Evolutionary conservation across 2,113 vertebrate genomes (phyloP).

Genomic region (Leucoraja erinaceus): DNA sequence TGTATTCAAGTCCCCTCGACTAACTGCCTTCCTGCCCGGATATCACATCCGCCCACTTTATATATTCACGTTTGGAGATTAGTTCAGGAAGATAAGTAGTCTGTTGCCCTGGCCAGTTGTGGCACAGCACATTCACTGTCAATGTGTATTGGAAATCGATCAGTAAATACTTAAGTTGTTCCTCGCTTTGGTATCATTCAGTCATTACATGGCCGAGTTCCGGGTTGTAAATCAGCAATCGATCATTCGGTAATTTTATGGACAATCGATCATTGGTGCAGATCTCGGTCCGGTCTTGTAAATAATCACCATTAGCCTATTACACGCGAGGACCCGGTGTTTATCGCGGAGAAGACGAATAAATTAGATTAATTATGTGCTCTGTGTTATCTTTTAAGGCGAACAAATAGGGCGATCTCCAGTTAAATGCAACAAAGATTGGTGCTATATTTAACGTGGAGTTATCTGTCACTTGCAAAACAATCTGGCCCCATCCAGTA

Average conservation of each 20-base stretch:
- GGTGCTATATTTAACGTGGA: neutral
- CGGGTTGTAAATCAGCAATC: neutral
- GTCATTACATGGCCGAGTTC: neutral
- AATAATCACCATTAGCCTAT: neutral
- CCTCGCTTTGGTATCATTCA: neutral
- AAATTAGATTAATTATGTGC: neutral
- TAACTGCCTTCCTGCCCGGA: too few relatives aligned
- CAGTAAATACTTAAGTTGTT: neutral
- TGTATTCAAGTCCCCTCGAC: too few relatives aligned
- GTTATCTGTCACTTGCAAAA: neutral
- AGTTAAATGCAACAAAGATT: neutral
- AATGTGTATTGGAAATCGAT: neutral
- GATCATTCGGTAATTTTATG: neutral
- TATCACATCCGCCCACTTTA: neutral
- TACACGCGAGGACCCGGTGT: neutral
- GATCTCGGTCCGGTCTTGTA: neutral
- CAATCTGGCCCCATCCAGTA: neutral
- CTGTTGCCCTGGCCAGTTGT: neutral
- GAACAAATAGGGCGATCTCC: neutral
- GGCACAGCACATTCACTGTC: neutral
- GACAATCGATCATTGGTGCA: neutral
- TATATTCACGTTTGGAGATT: neutral
- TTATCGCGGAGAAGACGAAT: neutral
- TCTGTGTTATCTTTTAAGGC: neutral
- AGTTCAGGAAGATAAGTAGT: neutral